Base-by-base conservation (phyloP, 2,888 invertebrate species). In the Nomada lathburiana region DNA sequence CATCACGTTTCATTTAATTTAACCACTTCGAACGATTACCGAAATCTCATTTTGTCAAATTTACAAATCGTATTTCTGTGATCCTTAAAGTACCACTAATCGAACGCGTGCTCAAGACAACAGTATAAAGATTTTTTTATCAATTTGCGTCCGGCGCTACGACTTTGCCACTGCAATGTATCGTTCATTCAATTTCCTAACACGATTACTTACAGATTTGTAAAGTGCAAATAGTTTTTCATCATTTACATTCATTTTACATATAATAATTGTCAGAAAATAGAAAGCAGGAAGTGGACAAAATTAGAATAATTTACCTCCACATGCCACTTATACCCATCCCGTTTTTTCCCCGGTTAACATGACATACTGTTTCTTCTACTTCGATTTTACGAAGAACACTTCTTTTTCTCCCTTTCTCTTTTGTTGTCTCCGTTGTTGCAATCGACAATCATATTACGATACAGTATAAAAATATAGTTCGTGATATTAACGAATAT, bases 391-490 rank as follows among this genome's bases (percentile, higher is more conserved):
- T 36, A 47, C 77, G 26, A 55, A 29, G 36, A 70, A 76, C 75
- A 7, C 52, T 18, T 36, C 36, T 36, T 10, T 26, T 44, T 36
- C 23, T 44, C 42, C 42, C 53, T 16, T n/a, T 36, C 18, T 36
- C 18, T 47, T 11, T 16, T 59, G 18, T 50, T 16, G 29, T 36
- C 47, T 60, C 36, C 52, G 57, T 52, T 44, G 52, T 26, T 47
- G 57, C 74, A 72, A 82, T 83, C 65, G 74, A 85, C 82, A 86
- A 77, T 88, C 76, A 79, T 76, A 83, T 80, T 74, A 86, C 79
- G 82, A 79, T 92, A 92, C 86, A 90, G 93, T 93, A 93, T 91
- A 93, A 93, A 93, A 93, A 93, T 93, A 93, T 92, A 93, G 92
- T 93, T 90, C 91, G 84, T 90, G 90, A 89, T 91, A 89, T 87